Evolutionary conservation across 2,113 vertebrate species (phyloP), one percentile per base, ranked within the genome.

Genomic region (Anser cygnoides): DNA sequence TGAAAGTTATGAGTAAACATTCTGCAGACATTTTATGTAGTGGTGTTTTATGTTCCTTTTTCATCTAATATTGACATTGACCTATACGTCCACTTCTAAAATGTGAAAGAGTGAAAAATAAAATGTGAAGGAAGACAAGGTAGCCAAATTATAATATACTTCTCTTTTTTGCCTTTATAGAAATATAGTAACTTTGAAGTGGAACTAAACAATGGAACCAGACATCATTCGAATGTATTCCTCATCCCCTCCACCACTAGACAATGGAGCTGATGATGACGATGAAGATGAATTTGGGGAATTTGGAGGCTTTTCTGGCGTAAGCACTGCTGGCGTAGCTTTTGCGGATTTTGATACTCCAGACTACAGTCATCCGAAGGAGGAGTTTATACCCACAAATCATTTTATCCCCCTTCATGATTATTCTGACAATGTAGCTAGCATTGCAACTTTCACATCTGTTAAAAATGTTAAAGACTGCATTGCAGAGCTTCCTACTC

Each of bases 211-310:
- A 93, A 99, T 99, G 99, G 99, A 99, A 98, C 98, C 99, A 87
- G 98, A 98, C 84, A 97, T 99, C 86, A 98, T 98, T 95, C 98
- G 98, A 93, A 98, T 99, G 97, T 99, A 99, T 85, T 98, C 99
- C 90, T 98, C 98, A 61, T 98, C 99, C 59, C 98, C 98, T 10
- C 98, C 98, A 79, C 98, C 98, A 7, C 96, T 99, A 87, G 98
- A 99, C 84, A 98, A 98, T 72, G 98, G 98, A 92, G 98, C 98
- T 4, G 98, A 98, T 59, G 98, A 99, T 6, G 99, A 99, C 0
- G 99, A 99, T 0, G 98, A 99, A 4, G 99, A 99, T 66, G 99
- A 99, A 89, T 99, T 99, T 96, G 98, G 99, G 80, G 98, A 99
- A 84, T 99, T 99, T 81, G 98, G 98, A 87, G 98, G 98, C 28